phyloP scores from a whole-genome alignment of 2,797 vertebrate genomes.

The Karalla daura region DNA sequence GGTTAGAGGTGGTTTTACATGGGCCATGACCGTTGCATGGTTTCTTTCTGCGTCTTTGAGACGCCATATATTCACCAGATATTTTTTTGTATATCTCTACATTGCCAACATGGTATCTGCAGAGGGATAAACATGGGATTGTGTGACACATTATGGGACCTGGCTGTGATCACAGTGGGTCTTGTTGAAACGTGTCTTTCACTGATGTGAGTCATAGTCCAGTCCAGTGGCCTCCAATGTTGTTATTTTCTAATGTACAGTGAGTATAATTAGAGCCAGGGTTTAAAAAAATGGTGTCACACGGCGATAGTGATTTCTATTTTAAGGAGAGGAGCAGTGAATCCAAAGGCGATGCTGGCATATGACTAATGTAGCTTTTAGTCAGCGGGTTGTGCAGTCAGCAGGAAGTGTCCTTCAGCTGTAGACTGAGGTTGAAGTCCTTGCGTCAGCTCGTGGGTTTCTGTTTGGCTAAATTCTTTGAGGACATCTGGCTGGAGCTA shows the following conservation, averaged over 20 bases:
- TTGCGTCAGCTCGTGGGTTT: constrained; percentile 38
- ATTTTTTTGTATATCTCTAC: too few species aligned
- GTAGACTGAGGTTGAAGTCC: constrained; percentile 22
- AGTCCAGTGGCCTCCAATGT: background rate
- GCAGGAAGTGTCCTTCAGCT: constrained; percentile 54
- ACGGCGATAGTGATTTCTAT: constrained; percentile 15
- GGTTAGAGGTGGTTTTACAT: too few species aligned
- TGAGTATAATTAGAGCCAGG: background rate
- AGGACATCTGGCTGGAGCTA: background rate
- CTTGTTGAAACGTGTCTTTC: too few species aligned
- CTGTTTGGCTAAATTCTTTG: constrained; percentile 27
- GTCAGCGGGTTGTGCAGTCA: constrained; percentile 32
- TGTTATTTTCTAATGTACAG: background rate
- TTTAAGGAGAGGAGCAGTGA: constrained; percentile 13
- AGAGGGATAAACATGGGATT: too few species aligned
- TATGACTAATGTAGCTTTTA: constrained; percentile 41
- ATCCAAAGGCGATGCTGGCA: constrained; percentile 5
- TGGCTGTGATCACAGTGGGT: too few species aligned
- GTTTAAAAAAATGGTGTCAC: background rate
- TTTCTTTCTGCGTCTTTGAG: too few species aligned
- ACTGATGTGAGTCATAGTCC: too few species aligned
- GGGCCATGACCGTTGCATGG: too few species aligned
- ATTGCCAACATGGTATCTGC: too few species aligned
- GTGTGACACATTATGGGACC: too few species aligned
- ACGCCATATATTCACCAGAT: too few species aligned